Percentiles rank a stretch among this genome's conserved stretches.
Evolutionary conservation across 2,888 invertebrate genomes (phyloP).

Genomic region (Microctonus hyperodae): DNA sequence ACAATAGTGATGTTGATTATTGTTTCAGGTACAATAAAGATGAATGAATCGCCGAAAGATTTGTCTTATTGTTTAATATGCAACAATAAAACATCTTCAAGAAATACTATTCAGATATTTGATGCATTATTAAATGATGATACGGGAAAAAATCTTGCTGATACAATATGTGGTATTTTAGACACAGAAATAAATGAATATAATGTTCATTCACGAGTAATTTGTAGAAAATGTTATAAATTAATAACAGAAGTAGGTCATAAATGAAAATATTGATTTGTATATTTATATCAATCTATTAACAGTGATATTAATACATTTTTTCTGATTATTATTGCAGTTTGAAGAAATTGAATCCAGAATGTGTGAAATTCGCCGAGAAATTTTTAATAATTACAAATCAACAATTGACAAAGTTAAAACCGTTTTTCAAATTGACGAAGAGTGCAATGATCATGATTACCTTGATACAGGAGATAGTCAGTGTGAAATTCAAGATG

Average conservation of each 20-base stretch:
- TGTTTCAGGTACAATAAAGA: conserved; percentile 39
- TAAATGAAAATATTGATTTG: not conserved
- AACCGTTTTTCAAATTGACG: conserved; percentile 46
- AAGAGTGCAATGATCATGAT: conserved; percentile 59
- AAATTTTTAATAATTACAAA: conserved; percentile 66
- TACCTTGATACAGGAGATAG: conserved; percentile 53
- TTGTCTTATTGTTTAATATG: conserved; percentile 69
- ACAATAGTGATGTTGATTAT: conserved; percentile 26
- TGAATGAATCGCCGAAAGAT: conserved; percentile 58
- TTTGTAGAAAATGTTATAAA: conserved; percentile 76
- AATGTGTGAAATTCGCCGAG: conserved; percentile 65
- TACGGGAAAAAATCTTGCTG: conserved; percentile 58
- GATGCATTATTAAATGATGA: conserved; percentile 53
- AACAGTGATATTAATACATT: not conserved
- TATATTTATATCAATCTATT: conserved; percentile 6
- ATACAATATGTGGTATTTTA: conserved; percentile 64
- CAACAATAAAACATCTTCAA: conserved; percentile 66
- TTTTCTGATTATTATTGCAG: conserved; percentile 40
- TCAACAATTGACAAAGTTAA: conserved; percentile 57
- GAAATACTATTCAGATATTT: conserved; percentile 68
- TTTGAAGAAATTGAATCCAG: conserved; percentile 68
- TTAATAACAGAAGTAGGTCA: conserved; percentile 66
- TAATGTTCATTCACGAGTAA: conserved; percentile 65
- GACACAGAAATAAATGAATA: conserved; percentile 65
- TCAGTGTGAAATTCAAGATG: conserved; percentile 33